phyloP scores from a whole-genome alignment of 1,140 invertebrate species.

The Drosophila nebulosa region DNA sequence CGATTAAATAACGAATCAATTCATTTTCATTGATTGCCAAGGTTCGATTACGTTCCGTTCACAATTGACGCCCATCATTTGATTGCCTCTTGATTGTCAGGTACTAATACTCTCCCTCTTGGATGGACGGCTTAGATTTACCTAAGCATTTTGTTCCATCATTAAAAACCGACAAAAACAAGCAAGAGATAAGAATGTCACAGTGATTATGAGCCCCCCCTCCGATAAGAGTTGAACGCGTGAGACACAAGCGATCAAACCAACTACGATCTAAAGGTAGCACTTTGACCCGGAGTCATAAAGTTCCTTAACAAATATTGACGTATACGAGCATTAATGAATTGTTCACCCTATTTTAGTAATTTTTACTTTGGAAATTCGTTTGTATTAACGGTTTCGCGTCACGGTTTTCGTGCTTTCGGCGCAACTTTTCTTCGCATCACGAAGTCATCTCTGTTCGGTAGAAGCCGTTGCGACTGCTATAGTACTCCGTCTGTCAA shows the following conservation, averaged over 20 bases:
- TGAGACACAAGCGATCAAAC: background rate
- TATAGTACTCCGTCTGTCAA: background rate
- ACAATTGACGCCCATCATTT: background rate
- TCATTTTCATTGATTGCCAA: background rate
- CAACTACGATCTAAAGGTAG: background rate
- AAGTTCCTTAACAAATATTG: too few species aligned
- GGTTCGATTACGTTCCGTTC: background rate
- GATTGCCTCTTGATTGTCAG: background rate
- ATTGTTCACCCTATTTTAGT: too few species aligned
- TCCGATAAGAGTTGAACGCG: background rate
- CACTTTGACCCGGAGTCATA: too few species aligned
- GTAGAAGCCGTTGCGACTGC: background rate
- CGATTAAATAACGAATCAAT: background rate
- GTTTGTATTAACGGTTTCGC: too few species aligned
- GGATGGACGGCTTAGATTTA: background rate
- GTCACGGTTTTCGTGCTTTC: too few species aligned
- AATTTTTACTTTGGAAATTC: too few species aligned
- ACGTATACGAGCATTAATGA: too few species aligned
- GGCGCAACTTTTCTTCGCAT: background rate
- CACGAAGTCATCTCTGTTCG: background rate
- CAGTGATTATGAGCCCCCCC: background rate
- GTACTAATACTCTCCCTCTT: background rate
- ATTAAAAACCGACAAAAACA: background rate
- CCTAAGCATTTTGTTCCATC: background rate
- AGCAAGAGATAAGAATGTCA: background rate